Evolutionary conservation across 2,888 invertebrate genomes (phyloP).

Genomic region (Cenopis cana): DNA sequence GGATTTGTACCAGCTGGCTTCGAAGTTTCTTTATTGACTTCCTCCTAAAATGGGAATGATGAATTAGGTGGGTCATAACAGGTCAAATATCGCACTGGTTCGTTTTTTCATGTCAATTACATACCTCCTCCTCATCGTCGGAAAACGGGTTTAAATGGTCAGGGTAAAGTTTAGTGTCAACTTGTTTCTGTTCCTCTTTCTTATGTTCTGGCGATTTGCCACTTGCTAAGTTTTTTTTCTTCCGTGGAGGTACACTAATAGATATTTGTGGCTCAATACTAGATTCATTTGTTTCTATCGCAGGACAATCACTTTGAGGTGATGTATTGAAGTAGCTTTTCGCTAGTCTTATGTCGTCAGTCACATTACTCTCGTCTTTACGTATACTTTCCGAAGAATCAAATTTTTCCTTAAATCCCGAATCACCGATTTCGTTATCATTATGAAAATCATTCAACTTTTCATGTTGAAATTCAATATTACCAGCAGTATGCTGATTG

Average conservation of each 20-base stretch:
- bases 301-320: slow-evolving; percentile 48
- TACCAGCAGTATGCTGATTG: slow-evolving; percentile 55
- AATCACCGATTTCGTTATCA: slow-evolving; percentile 47
- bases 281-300: slow-evolving; percentile 50
- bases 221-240: slow-evolving; percentile 66
- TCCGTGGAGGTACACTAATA: slow-evolving; percentile 77
- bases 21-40: slow-evolving; percentile 61
- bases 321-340: slow-evolving; percentile 55
- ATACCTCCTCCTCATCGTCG: slow-evolving; percentile 85
- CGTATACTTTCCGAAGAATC: slow-evolving; percentile 48
- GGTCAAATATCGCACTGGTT: neutral
- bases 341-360: slow-evolving; percentile 75
- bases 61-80: too few relatives aligned
- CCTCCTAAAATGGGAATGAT: slow-evolving; percentile 59
- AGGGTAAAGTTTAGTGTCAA: slow-evolving; percentile 85
- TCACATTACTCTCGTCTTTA: slow-evolving; percentile 67
- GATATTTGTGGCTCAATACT: slow-evolving; percentile 60
- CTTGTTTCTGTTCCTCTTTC: slow-evolving; percentile 51
- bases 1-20: slow-evolving; percentile 86
- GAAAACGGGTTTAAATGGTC: slow-evolving; percentile 93
- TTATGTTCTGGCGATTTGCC: slow-evolving; percentile 53
- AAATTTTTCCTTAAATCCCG: slow-evolving; percentile 45
- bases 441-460: slow-evolving; percentile 54
- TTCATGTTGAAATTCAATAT: slow-evolving; percentile 53
- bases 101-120: neutral